Conservation (phyloP, 2,797 vertebrate genomes). For the Micropoecilia bifurca region DNA sequence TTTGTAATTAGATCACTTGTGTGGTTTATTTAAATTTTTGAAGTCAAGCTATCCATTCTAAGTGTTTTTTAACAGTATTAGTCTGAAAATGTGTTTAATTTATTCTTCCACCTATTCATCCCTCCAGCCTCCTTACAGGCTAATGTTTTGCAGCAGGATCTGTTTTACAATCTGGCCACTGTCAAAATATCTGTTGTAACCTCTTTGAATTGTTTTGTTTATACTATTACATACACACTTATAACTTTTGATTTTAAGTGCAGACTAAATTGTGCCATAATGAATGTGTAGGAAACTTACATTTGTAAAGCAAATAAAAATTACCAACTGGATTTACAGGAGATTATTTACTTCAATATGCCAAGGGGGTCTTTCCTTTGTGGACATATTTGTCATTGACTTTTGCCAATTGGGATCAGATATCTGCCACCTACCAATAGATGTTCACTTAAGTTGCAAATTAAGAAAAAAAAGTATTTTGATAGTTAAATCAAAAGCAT, state of each 20-base stretch:
- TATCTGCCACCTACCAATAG: background rate
- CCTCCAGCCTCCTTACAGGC: background rate
- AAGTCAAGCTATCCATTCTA: background rate
- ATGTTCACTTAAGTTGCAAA: background rate
- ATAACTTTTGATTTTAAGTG: background rate
- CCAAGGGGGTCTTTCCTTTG: background rate
- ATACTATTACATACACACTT: background rate
- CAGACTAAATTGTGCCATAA: too few relatives aligned
- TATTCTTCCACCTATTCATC: background rate
- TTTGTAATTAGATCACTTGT: background rate
- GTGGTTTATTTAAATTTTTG: background rate
- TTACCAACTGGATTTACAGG: too few relatives aligned
- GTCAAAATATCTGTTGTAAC: background rate
- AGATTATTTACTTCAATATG: background rate
- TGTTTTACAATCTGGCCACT: background rate
- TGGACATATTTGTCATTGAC: background rate
- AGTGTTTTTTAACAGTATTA: background rate
- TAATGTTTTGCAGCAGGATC: background rate
- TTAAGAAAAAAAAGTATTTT: background rate
- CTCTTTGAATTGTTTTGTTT: background rate
- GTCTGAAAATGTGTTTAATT: background rate
- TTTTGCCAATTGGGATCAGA: background rate
- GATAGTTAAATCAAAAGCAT: background rate
- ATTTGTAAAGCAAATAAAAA: background rate
- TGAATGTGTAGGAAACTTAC: background rate